Base-by-base conservation (phyloP, 1,140 invertebrate species). In the Hormaphis cornu region DNA sequence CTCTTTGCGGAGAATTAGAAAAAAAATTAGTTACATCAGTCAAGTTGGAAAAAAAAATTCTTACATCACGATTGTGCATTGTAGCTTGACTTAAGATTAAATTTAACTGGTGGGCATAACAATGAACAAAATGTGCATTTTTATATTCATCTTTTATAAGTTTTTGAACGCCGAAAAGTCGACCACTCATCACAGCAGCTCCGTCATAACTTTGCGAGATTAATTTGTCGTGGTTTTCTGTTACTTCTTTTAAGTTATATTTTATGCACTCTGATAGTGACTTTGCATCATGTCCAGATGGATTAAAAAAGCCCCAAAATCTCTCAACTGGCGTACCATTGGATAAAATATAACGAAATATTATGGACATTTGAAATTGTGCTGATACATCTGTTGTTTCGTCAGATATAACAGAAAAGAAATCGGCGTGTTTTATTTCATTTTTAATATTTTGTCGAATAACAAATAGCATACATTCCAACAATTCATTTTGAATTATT, bases 201-300 rank as follows among this genome's bases (percentile, higher is more conserved):
- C 53, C 35, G 10, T 70, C 53, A 73, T 59, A 59, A 59, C 56
- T 59, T 24, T 71, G 28, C 37, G 70, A 58, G 53, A 70, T 46
- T 30, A 35, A 58, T 70, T 74, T 73, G 56, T 75, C 73, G 28
- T 48, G 70, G 40, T 40, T 40, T 26, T 35, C 69, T 22, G 73
- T 71, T 26, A 70, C 20, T 37, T 76, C 73, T 20, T 74, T 70
- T 66, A 71, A 73, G 7, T 76, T 74, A 40, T 53, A 46, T 18
- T 76, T 63, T 61, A 77, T 76, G 30, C 70, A 73, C 18, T 78
- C 73, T 33, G 77, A 73, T 10, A 77, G 35, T 46, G 74, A 77
- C 14, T 71, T 72, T 18, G 73, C 75, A 74, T 74, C 76, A 26
- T 50, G 46, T 50, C 46, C 22, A 22, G 44, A 24, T 1, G 44